Evolutionary conservation across 1,140 invertebrate species (phyloP), one percentile per base, ranked within the genome.

Genomic region (Bombus fervidus): DNA sequence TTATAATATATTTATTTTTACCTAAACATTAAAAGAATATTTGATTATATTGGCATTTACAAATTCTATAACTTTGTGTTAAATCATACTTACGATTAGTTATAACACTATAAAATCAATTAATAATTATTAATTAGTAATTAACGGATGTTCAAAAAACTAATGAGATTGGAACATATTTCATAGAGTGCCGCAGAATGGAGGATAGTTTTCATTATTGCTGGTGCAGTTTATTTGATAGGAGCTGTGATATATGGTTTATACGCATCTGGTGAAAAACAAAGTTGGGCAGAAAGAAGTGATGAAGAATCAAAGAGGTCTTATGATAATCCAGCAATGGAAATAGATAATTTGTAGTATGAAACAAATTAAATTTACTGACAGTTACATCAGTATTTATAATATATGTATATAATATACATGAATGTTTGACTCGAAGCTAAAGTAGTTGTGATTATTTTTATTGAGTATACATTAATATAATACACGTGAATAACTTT

Each of bases 121-220:
- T 64, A 31, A 31, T 15, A 64, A n/a, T 47, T 47, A 47, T 47
- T 47, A 47, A 47, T 18, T 37, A 37, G 22, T 31, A 68, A 68
- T 68, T 68, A 59, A 43, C 64, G 3, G 41, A 59, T 28, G 69
- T 62, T 25, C 0, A 15, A 53, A 31, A 28, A 13, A 13, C 5
- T 37, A 66, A 39, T 37, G 8, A 68, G 80, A 62, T 43, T 76
- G 9, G n/a, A 71, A 74, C 80, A n/a, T 76, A 43, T 79, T 69
- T 81, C 76, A 47, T 37, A 98, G 98, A 96, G 96, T 73, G 96
- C 96, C 25, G 95, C 96, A 25, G 97, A 98, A 94, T 99, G 98
- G 98, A 96, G 97, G 69, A 96, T 96, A 37, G 97, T 99, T 18
- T 98, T 99, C 94, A 98, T 97, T 93, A 97, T 98, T 91, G 96